Evolutionary conservation across 2,113 vertebrate genomes (phyloP).

Genomic region (Corythornis cristatus): DNA sequence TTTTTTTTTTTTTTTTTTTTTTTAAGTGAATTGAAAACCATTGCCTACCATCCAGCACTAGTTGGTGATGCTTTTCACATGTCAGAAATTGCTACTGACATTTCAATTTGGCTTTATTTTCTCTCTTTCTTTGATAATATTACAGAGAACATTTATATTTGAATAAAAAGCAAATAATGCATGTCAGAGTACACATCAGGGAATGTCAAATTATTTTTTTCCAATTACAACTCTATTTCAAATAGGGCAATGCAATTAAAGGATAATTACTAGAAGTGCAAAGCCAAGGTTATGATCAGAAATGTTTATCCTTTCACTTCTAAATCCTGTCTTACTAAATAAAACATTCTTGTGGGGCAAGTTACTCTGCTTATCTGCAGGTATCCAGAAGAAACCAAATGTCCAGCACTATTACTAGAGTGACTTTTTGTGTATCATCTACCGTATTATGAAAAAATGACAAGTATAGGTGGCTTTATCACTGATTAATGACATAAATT

Average conservation of each 20-base stretch:
- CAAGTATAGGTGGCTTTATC: conserved; percentile 25
- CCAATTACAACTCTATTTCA: conserved; percentile 81
- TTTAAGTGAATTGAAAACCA: conserved; percentile 68
- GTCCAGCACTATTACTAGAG: conserved; percentile 8
- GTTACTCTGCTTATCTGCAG: conserved; percentile 45
- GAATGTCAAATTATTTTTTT: conserved; percentile 78
- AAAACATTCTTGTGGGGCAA: conserved; percentile 67
- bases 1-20: conserved; percentile 70
- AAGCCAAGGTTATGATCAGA: conserved; percentile 81
- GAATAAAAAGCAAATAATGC: conserved; percentile 85
- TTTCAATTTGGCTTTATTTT: conserved; percentile 86
- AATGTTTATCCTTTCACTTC: conserved; percentile 77
- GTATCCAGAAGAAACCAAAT: conserved; percentile 30
- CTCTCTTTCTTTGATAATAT: conserved; percentile 81
- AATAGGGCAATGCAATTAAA: conserved; percentile 83
- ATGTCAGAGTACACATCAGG: conserved; percentile 74
- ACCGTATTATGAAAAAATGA: not conserved
- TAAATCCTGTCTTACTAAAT: conserved; percentile 72
- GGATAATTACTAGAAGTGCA: conserved; percentile 80
- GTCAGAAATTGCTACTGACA: conserved; percentile 92
- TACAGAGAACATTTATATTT: conserved; percentile 89
- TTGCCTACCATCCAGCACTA: conserved; percentile 58
- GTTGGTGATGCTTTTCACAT: conserved; percentile 76
- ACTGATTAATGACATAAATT: conserved; percentile 60
- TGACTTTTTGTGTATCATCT: not conserved